These are phyloP conservation scores for Melinaea marsaeus DNA, from an alignment of 2,888 invertebrate species.

Conservation along the genomic window DNA sequence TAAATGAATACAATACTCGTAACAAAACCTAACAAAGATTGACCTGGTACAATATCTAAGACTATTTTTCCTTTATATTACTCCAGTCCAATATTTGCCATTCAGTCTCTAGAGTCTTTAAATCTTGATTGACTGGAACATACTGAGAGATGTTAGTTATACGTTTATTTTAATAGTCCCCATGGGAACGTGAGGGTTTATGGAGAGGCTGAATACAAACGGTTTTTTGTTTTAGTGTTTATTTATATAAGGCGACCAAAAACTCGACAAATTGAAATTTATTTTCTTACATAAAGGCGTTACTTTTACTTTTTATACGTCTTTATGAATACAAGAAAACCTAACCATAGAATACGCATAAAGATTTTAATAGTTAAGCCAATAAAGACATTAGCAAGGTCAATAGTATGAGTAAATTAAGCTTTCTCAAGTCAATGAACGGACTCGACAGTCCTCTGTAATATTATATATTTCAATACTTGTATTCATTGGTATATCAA, in stretches of 20 bases:
- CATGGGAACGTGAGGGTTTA: not conserved
- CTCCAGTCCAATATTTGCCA: not conserved
- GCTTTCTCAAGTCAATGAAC: constrained; percentile 1
- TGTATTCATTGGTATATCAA: not conserved
- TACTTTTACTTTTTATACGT: no score
- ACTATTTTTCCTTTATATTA: not conserved
- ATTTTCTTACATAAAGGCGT: no score
- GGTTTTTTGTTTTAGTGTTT: no score
- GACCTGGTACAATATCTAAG: not conserved
- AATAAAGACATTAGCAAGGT: no score
- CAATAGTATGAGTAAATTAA: not conserved
- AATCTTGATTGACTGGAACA: not conserved
- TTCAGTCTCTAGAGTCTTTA: not conserved
- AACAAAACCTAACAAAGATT: no score
- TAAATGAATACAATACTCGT: no score
- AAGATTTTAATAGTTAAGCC: no score
- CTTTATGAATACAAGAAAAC: no score
- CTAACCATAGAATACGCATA: no score
- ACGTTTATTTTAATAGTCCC: constrained; percentile 1
- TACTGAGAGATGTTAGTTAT: not conserved
- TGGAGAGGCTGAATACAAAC: not conserved
- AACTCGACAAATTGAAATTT: no score
- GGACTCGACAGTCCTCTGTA: not conserved
- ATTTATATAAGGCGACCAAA: no score
- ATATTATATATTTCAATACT: not conserved